Conservation (phyloP, 2,797 vertebrate genomes). For the Sebastes itinus region DNA sequence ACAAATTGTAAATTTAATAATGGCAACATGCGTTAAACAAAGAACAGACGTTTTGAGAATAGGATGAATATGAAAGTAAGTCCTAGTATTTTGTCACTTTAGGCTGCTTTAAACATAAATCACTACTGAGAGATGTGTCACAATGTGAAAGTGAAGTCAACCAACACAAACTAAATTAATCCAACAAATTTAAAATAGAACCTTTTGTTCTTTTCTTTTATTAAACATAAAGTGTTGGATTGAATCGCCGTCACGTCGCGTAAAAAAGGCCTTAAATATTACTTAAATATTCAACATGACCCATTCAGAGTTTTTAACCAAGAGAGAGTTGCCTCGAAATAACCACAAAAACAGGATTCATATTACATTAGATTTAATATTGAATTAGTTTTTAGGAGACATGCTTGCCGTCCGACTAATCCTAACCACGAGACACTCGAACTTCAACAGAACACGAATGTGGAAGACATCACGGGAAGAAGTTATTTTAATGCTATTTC, state of each 20-base stretch:
- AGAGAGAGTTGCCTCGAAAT: neutral
- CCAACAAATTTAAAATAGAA: neutral
- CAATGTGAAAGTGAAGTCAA: neutral
- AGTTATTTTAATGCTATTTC: neutral
- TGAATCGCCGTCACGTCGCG: accelerated
- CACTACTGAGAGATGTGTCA: neutral
- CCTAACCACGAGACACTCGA: neutral
- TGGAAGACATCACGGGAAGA: neutral
- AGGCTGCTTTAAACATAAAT: neutral
- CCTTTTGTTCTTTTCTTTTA: neutral
- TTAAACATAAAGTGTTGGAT: neutral
- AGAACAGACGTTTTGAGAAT: neutral
- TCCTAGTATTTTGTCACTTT: neutral
- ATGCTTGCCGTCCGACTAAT: neutral
- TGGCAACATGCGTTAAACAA: neutral
- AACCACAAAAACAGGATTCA: neutral
- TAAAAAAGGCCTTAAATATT: neutral
- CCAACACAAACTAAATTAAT: neutral
- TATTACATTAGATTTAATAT: neutral
- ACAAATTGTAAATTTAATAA: neutral
- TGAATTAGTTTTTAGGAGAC: neutral
- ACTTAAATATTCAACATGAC: neutral
- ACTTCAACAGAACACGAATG: neutral
- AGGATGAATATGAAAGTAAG: neutral
- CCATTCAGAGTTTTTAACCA: neutral